These are phyloP conservation scores for Sciurus vulgaris DNA, from an alignment of 2,797 vertebrate genomes.

Conservation along the genomic window DNA sequence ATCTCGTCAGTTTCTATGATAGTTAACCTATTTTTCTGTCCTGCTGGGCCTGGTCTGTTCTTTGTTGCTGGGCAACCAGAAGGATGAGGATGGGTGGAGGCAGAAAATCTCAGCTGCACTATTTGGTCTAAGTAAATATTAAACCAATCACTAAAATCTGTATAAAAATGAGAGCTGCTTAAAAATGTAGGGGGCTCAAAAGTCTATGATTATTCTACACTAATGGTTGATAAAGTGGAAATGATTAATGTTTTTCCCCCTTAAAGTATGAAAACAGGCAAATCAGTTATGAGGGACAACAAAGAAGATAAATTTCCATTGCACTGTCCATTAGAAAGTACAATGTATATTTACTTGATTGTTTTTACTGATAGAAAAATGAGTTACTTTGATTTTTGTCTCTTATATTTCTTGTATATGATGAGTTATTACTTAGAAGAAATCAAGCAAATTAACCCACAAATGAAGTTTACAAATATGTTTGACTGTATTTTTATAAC, in stretches of 20 bases:
- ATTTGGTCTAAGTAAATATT: constrained; percentile 57
- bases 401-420: constrained; percentile 1
- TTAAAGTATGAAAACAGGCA: constrained; percentile 29
- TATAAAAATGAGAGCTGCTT: constrained; percentile 30
- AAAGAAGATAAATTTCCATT: constrained; percentile 11
- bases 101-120: constrained; percentile 45
- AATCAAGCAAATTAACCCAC: constrained; percentile 12
- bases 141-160: constrained; percentile 58
- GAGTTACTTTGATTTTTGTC: constrained; percentile 11
- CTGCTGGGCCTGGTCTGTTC: constrained; percentile 15
- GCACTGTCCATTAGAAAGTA: background rate
- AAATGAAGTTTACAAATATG: constrained; percentile 24
- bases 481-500: background rate
- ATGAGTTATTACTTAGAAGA: background rate
- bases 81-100: constrained; percentile 1
- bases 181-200: background rate
- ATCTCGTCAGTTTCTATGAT: constrained; percentile 12
- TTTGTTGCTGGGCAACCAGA: constrained; percentile 71
- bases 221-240: constrained; percentile 14
- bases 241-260: background rate
- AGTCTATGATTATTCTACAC: constrained; percentile 48
- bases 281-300: background rate
- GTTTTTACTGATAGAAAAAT: constrained; percentile 29
- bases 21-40: constrained; percentile 2
- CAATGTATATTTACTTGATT: background rate